A percentile compares a stretch with the other conserved stretches of the same genome.
Evolutionary conservation across 2,113 vertebrate genomes (phyloP).

Genomic region (Excalfactoria chinensis): DNA sequence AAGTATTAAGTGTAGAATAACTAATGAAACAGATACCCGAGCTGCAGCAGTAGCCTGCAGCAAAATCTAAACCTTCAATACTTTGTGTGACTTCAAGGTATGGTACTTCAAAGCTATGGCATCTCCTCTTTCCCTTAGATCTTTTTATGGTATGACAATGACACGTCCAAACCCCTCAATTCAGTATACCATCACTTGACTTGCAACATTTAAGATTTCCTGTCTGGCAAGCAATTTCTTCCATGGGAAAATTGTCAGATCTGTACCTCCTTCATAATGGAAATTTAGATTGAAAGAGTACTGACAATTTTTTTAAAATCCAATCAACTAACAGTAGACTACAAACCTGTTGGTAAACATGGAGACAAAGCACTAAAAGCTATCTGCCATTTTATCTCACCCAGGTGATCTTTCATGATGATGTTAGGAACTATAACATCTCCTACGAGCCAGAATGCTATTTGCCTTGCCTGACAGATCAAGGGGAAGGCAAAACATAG

Average conservation of each 20-base stretch:
- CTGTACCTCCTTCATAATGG: not conserved
- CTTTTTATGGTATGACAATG: slow-evolving; percentile 31
- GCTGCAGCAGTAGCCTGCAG: slow-evolving; percentile 40
- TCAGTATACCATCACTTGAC: not conserved
- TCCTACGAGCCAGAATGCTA: not conserved
- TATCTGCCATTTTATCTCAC: not conserved
- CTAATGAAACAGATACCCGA: slow-evolving; percentile 23
- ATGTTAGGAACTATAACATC: not conserved
- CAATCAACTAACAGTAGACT: not conserved
- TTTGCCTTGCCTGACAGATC: not conserved
- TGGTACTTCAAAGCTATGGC: slow-evolving; percentile 34
- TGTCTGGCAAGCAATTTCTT: not conserved
- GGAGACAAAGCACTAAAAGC: not conserved
- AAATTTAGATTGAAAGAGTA: not conserved
- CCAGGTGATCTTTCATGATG: not conserved
- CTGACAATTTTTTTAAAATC: not conserved
- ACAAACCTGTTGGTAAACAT: not conserved
- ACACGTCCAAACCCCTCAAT: slow-evolving; percentile 34
- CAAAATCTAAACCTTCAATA: not conserved
- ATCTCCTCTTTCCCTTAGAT: slow-evolving; percentile 11
- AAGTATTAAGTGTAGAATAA: not conserved
- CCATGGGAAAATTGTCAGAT: not conserved
- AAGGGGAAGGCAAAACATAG: not conserved
- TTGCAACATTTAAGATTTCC: slow-evolving; percentile 27
- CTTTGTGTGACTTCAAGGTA: slow-evolving; percentile 7